phyloP scores from a whole-genome alignment of 2,797 vertebrate genomes.

The Hyperoplus lanceolatus region DNA sequence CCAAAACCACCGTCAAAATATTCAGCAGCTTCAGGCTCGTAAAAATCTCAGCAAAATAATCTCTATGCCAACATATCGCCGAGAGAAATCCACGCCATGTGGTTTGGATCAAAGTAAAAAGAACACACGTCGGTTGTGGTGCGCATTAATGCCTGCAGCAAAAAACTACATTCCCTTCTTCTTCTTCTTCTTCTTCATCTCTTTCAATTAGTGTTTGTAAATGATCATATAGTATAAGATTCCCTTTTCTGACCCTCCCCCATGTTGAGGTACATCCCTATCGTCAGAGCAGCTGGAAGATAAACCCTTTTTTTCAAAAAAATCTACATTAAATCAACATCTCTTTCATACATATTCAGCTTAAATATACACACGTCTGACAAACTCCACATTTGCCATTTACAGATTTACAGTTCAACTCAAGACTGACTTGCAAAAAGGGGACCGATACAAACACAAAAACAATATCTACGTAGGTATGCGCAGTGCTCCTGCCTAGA shows the following conservation, averaged over 20 bases:
- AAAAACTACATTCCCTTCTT: constrained; percentile 47
- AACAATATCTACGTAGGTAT: constrained; percentile 13
- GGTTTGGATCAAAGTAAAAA: background rate
- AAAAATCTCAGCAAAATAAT: constrained; percentile 56
- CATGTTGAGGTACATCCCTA: constrained; percentile 60
- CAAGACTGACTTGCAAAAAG: constrained; percentile 46
- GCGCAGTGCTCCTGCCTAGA: constrained; percentile 26
- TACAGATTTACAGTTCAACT: constrained; percentile 81
- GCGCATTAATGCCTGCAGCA: constrained; percentile 18
- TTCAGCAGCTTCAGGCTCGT: constrained; percentile 54
- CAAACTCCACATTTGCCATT: constrained; percentile 75
- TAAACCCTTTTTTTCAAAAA: constrained; percentile 49
- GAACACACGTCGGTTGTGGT: background rate
- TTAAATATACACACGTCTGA: constrained; percentile 79
- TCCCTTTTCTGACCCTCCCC: constrained; percentile 44
- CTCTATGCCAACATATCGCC: constrained; percentile 28
- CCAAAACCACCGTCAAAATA: constrained; percentile 3
- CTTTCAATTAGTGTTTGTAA: background rate
- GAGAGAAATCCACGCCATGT: constrained; percentile 24
- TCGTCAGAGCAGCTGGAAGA: constrained; percentile 62
- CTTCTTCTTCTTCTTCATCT: constrained; percentile 32
- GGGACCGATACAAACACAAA: constrained; percentile 58
- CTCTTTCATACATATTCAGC: constrained; percentile 63
- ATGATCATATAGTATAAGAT: constrained; percentile 8
- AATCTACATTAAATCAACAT: constrained; percentile 66